Evolutionary conservation across 1,140 invertebrate genomes (phyloP).

Genomic region (Lycorma delicatula): DNA sequence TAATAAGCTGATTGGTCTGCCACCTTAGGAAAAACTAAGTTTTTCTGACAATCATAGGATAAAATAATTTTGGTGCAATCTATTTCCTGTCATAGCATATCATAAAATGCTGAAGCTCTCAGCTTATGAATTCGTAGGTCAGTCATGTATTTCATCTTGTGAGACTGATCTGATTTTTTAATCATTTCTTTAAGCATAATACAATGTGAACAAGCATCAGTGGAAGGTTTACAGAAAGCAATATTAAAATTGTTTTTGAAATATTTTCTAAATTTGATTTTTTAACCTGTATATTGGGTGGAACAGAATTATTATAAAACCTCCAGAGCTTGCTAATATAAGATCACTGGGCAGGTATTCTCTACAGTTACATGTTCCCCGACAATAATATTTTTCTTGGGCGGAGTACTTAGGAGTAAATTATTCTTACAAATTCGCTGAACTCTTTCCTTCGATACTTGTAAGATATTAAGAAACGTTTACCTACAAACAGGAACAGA

Average conservation of each 20-base stretch:
- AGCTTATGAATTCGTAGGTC: neutral
- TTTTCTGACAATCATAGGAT: slow-evolving; percentile 38
- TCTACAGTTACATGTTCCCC: neutral
- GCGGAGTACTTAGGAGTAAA: neutral
- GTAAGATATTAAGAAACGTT: neutral
- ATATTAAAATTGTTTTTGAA: neutral
- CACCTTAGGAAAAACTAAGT: slow-evolving; percentile 30
- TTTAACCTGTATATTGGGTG: neutral
- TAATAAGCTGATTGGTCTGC: slow-evolving; percentile 35
- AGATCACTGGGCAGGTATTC: neutral
- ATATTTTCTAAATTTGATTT: neutral
- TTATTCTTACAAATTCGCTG: neutral
- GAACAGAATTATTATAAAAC: neutral
- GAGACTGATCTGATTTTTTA: neutral
- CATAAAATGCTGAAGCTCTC: neutral
- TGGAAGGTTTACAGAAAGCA: neutral
- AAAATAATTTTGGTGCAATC: neutral
- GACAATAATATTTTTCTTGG: neutral
- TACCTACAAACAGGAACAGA: neutral
- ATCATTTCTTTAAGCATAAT: neutral
- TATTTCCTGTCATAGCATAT: neutral
- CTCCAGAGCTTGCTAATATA: neutral
- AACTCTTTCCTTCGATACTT: neutral
- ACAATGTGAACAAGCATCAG: slow-evolving; percentile 1
- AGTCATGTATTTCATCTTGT: neutral